Evolutionary conservation across 2,888 invertebrate species (phyloP).

Genomic region (Ommatoiulus sabulosus): DNA sequence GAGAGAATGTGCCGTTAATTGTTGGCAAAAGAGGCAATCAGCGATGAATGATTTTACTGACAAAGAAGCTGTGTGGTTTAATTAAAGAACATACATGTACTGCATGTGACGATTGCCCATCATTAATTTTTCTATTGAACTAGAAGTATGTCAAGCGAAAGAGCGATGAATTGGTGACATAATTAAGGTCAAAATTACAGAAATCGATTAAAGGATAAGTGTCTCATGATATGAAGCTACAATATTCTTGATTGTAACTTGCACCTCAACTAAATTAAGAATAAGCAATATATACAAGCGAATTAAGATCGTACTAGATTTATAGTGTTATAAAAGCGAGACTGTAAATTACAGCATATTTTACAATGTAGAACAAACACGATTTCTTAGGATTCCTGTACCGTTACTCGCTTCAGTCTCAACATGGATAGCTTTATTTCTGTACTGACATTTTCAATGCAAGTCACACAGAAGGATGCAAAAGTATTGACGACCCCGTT

Average conservation of each 20-base stretch:
- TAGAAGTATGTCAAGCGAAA: neutral
- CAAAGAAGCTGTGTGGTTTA: neutral
- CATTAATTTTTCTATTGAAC: neutral
- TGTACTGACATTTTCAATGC: neutral
- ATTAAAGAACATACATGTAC: neutral
- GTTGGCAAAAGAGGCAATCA: slow-evolving; percentile 8
- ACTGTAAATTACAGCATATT: no score
- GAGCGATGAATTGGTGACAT: neutral
- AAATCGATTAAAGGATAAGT: neutral
- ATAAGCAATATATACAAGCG: no score
- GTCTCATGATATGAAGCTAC: no score
- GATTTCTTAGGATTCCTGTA: no score
- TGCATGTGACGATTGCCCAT: neutral
- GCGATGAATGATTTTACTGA: slow-evolving; percentile 21
- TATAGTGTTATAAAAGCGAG: no score
- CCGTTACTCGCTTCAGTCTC: no score
- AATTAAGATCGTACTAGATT: no score
- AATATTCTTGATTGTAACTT: no score
- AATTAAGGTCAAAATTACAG: neutral
- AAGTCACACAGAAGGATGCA: neutral
- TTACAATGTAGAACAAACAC: no score
- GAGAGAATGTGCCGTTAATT: neutral
- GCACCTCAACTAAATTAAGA: no score
- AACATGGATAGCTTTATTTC: no score
- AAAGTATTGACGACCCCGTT: neutral